Evolutionary conservation across 2,113 vertebrate species (phyloP), one percentile per base, ranked within the genome.

Genomic region (Halcyon senegalensis): DNA sequence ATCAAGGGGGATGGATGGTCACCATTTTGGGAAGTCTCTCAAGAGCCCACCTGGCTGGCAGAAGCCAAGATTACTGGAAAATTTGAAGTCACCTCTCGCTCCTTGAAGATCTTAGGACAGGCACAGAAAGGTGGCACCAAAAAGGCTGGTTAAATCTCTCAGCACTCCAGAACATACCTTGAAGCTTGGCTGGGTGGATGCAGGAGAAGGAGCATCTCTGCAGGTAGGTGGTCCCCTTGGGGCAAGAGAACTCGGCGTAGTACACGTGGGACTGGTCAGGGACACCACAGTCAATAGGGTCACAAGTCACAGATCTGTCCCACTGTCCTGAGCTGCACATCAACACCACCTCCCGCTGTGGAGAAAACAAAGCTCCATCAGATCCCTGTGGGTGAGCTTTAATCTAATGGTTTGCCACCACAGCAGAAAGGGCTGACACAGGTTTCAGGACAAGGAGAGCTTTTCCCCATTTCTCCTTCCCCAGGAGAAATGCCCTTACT

Each of bases 121-220:
- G 55, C 39, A 24, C 0, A 1, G 24, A 68, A 68, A 88, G 28
- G 16, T 23, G 20, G 13, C 28, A 74, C 23, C 17, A 44, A 19
- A 41, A 25, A 48, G 20, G 21, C 25, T 17, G 13, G 7, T 68
- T n/a, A 24, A 35, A 16, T 11, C 3, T 39, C 21, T 56, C 5
- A 7, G 51, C 3, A 8, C 33, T 58, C 12, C n/a, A 83, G 33
- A 89, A 27, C 4, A 2, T 98, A 99, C 99, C 99, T 99, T 99
- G 99, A 68, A 99, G 98, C 89, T 99, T 99, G 73, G 99, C 99
- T 41, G 99, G 99, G n/a, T 98, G 95, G n/a, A 98, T 97, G 95
- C 99, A 99, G 78, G 98, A 98, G 90, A 99, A 98, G 27, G 97
- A 99, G 76, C 99, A 99, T 55, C 97, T 98, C 96, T 99, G 99